A percentile compares a stretch with the other conserved stretches of the same genome.
Evolutionary conservation across 1,140 invertebrate genomes (phyloP).

Genomic region (Procambarus virginalis): DNA sequence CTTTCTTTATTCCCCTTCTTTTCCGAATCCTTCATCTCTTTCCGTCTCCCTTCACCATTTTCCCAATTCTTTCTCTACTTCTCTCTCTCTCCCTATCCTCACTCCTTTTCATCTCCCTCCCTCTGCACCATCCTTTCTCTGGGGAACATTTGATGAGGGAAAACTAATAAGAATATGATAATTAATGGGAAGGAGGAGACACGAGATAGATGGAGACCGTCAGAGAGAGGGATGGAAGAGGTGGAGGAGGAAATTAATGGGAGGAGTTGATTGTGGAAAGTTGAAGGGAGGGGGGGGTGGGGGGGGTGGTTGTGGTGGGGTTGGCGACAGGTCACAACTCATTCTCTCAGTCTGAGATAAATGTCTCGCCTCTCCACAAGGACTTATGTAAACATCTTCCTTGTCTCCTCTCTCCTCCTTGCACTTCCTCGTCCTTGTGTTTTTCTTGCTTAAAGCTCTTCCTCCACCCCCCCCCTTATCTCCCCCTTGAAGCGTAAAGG

Average conservation of each 20-base stretch:
- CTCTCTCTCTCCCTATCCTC: background rate
- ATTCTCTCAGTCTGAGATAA: too few relatives aligned
- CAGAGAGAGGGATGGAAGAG: slow-evolving; percentile 1
- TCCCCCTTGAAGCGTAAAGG: too few relatives aligned
- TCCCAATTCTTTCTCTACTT: background rate
- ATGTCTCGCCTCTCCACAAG: too few relatives aligned
- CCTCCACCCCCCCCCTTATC: too few relatives aligned
- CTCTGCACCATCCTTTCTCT: background rate
- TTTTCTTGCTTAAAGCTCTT: too few relatives aligned
- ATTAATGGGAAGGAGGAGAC: slow-evolving; percentile 14
- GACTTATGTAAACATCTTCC: too few relatives aligned
- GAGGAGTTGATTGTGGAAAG: background rate
- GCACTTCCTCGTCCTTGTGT: too few relatives aligned
- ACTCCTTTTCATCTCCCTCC: background rate
- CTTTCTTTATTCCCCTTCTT: background rate
- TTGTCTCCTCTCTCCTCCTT: too few relatives aligned
- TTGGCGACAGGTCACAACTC: background rate
- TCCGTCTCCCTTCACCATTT: background rate
- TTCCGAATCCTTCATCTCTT: background rate
- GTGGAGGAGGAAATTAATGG: slow-evolving; percentile 6
- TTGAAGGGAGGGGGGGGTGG: background rate
- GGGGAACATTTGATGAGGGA: background rate
- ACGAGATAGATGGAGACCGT: slow-evolving; percentile 9
- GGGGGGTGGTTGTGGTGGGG: background rate
- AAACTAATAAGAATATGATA: slow-evolving; percentile 12